Percentiles rank a stretch among this genome's conserved stretches.
Evolutionary conservation across 2,888 invertebrate species (phyloP).

Genomic region (Trimorus sp.): DNA sequence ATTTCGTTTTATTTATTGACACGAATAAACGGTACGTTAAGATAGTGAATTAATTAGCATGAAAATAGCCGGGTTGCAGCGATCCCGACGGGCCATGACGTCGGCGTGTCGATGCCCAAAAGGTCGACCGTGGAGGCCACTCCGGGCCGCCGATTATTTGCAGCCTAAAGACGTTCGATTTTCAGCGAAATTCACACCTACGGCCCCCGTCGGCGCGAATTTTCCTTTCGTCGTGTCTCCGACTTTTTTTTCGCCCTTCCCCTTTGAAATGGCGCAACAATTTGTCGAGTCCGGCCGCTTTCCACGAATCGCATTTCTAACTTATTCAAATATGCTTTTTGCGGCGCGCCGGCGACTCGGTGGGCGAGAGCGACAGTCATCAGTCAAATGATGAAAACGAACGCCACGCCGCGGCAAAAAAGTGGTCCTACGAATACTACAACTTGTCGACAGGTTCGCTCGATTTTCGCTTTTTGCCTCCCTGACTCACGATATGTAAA

Average conservation of each 20-base stretch:
- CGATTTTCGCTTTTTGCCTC: conserved; percentile 45
- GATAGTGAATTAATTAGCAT: conserved; percentile 57
- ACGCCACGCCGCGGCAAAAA: conserved; percentile 37
- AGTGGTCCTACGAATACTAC: conserved; percentile 47
- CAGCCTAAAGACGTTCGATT: conserved; percentile 40
- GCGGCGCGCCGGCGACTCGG: conserved; percentile 18
- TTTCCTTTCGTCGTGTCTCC: not conserved
- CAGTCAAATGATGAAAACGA: conserved; percentile 48
- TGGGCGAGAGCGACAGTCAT: conserved; percentile 46
- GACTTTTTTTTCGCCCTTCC: too few relatives aligned
- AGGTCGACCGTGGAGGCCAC: conserved; percentile 53
- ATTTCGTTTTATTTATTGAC: conserved; percentile 49
- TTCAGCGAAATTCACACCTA: conserved; percentile 54
- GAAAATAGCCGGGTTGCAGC: conserved; percentile 42
- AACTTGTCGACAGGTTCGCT: conserved; percentile 50
- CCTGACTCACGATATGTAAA: conserved; percentile 47
- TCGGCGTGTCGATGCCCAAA: conserved; percentile 57
- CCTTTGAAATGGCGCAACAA: too few relatives aligned
- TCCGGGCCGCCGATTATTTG: conserved; percentile 45
- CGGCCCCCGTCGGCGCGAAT: not conserved
- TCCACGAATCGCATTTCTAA: conserved; percentile 11
- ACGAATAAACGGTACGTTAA: conserved; percentile 44
- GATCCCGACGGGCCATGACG: conserved; percentile 45
- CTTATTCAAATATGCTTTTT: conserved; percentile 47
- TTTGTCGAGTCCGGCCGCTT: not conserved